Evolutionary conservation across 2,888 invertebrate species (phyloP).

Genomic region (Perizoma affinitatum): DNA sequence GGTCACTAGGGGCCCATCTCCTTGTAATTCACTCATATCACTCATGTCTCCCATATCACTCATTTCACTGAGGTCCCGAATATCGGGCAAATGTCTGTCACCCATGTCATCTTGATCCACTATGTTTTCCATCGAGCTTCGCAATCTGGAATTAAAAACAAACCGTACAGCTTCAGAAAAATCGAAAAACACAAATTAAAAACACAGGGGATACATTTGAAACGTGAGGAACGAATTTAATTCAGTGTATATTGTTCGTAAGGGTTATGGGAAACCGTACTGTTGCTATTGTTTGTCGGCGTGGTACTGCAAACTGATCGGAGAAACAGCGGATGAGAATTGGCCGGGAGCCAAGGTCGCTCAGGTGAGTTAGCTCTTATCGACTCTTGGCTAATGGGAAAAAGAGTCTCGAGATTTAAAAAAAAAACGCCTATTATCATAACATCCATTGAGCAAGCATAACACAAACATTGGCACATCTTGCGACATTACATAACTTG

Average conservation of each 20-base stretch:
- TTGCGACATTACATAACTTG: constrained; percentile 38
- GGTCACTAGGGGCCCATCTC: constrained; percentile 89
- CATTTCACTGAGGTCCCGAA: constrained; percentile 78
- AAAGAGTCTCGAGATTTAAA: constrained; percentile 49
- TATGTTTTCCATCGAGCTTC: constrained; percentile 91
- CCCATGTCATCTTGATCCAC: constrained; percentile 86
- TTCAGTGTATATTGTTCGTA: constrained; percentile 36
- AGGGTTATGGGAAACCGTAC: constrained; percentile 61
- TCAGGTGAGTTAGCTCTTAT: constrained; percentile 77
- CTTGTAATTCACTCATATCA: constrained; percentile 74
- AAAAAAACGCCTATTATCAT: constrained; percentile 52
- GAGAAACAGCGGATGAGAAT: constrained; percentile 72
- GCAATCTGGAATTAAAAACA: constrained; percentile 76
- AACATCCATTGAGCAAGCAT: constrained; percentile 57
- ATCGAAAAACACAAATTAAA: constrained; percentile 10
- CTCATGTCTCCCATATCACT: constrained; percentile 78
- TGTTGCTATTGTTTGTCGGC: constrained; percentile 79
- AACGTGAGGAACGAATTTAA: constrained; percentile 24
- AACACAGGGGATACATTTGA: constrained; percentile 24
- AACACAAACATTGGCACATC: constrained; percentile 54
- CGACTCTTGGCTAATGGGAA: constrained; percentile 56
- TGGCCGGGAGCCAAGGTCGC: constrained; percentile 78
- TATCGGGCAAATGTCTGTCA: constrained; percentile 74
- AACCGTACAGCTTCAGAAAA: constrained; percentile 7
- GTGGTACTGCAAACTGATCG: constrained; percentile 75